Base-by-base conservation (phyloP, 2,113 vertebrate genomes). In the Pelecanus crispus region DNA sequence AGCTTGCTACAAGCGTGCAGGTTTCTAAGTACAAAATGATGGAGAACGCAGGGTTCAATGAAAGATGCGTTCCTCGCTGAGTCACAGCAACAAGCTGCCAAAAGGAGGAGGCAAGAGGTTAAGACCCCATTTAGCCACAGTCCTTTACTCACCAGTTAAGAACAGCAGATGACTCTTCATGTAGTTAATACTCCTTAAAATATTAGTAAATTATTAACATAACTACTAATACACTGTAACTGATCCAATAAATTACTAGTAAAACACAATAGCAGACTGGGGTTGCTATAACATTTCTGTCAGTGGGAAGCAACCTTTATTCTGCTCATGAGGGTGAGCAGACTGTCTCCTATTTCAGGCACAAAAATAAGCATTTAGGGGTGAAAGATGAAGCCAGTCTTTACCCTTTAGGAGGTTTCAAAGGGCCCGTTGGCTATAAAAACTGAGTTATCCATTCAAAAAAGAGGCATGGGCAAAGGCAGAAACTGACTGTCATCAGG, bases 401-500 rank as follows among this genome's bases (percentile, higher is more conserved):
- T 66, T 53, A 66, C 25, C 8, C 7, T 78, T 78, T 34, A 34
- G 17, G 49, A 89, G 2, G 5, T 59, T 84, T 79, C 52, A 67
- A 74, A 75, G 17, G 42, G 15, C 9, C 11, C 3, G 0, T 21
- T 74, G 28, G 9, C 44, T 75, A 16, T 22, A 62, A 81, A 84
- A 94, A 6, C 19, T 59, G 17, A 4, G 0, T 4, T 67, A 74
- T 50, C 7, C 6, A 0, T 78, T 89, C n/a, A 44, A 36, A 86
- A 81, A 67, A 17, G 21, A 84, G 34, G 12, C 20, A 42, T 14
- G 7, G 32, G 24, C 4, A 24, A 81, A 89, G 42, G 36, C 47
- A 92, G 91, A 92, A 86, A 52, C n/a, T 75, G n/a, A 15, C 45
- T 92, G 82, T 70, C 63, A 53, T 67, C 55, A 79, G 32, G 17